Evolutionary conservation across 2,888 invertebrate genomes (phyloP).

Genomic region (Tricholauxania praeusta): DNA sequence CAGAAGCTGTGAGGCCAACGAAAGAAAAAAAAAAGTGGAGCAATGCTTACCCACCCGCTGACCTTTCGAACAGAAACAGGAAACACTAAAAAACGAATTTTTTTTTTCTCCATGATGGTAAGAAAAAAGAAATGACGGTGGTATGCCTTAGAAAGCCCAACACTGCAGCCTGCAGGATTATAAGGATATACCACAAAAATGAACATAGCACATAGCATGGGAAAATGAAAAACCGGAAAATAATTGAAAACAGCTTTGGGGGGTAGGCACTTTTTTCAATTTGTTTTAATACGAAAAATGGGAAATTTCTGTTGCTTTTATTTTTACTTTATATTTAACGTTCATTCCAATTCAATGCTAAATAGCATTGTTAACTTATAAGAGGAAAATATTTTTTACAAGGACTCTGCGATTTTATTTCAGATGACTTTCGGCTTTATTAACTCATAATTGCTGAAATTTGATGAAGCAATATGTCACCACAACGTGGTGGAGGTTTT

Average conservation of each 20-base stretch:
- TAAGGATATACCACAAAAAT: no score
- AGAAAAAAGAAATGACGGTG: neutral
- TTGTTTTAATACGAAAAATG: constrained; percentile 6
- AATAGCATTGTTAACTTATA: no score
- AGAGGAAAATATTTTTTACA: no score
- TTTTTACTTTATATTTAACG: neutral
- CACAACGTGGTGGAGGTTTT: neutral
- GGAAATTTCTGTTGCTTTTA: neutral
- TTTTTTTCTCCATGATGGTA: neutral
- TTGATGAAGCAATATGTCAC: constrained; percentile 15
- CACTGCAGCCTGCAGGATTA: neutral
- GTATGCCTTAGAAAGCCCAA: neutral
- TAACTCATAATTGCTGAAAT: neutral
- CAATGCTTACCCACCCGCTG: constrained; percentile 1
- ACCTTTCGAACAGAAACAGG: constrained; percentile 21
- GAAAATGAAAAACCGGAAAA: constrained; percentile 34
- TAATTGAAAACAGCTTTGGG: constrained; percentile 34
- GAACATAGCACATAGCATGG: no score
- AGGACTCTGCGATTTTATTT: no score
- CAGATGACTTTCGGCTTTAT: no score
- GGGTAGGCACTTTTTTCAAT: constrained; percentile 17
- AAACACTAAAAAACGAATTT: constrained; percentile 28
- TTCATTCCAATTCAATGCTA: no score
- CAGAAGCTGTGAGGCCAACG: neutral
- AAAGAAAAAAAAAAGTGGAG: constrained; percentile 26